These are phyloP conservation scores for Amphipoea oculea DNA, from an alignment of 2,888 invertebrate species.

Conservation along the genomic window DNA sequence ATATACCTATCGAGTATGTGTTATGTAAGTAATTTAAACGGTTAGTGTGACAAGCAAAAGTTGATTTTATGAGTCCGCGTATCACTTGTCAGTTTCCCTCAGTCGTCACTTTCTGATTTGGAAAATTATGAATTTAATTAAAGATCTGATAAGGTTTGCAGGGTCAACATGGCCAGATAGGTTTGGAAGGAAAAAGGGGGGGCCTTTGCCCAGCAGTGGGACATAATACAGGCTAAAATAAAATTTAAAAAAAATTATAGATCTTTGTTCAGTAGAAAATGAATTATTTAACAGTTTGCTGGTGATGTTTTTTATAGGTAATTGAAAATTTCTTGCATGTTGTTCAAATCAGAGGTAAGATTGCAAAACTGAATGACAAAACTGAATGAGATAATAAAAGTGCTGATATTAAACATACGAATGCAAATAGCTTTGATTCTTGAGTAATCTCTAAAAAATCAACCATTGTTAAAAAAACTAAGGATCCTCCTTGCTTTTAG, in stretches of 20 bases:
- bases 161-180: not conserved
- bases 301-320: not conserved
- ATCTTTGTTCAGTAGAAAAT: too few relatives aligned
- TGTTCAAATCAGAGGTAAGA: not conserved
- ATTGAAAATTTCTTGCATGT: not conserved
- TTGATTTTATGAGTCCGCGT: not conserved
- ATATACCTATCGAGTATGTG: slow-evolving; percentile 37
- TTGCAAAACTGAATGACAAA: too few relatives aligned
- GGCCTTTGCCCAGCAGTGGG: not conserved
- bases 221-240: not conserved
- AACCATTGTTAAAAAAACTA: slow-evolving; percentile 9
- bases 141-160: not conserved
- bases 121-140: not conserved
- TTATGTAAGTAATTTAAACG: slow-evolving; percentile 45
- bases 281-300: not conserved
- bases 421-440: not conserved
- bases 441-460: not conserved
- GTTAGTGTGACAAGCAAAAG: slow-evolving; percentile 19
- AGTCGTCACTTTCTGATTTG: not conserved
- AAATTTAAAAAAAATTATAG: not conserved
- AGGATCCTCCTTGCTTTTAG: not conserved
- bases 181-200: not conserved
- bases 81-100: too few relatives aligned
- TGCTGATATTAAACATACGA: not conserved
- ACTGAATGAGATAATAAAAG: not conserved